Evolutionary conservation across 2,797 vertebrate species (phyloP).

Genomic region (Podarcis lilfordi): DNA sequence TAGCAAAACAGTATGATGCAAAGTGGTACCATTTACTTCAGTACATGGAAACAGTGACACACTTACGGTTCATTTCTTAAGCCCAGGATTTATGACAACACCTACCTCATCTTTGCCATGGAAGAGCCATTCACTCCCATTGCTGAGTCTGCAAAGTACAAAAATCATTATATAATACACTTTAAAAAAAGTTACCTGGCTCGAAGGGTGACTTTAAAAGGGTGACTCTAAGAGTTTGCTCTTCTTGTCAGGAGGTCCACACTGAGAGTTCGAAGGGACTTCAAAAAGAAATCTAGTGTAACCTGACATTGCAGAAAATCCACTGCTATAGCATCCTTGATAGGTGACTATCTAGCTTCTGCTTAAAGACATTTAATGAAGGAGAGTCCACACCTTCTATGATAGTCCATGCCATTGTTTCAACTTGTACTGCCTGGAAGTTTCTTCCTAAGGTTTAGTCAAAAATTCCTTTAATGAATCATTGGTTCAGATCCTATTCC

Average conservation of each 20-base stretch:
- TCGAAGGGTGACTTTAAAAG: too few species aligned
- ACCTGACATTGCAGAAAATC: background rate
- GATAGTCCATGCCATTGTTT: background rate
- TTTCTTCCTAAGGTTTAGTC: background rate
- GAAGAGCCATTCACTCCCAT: constrained; percentile 94
- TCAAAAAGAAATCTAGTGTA: background rate
- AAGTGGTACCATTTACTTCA: background rate
- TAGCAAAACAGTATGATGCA: background rate
- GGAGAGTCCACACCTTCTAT: background rate
- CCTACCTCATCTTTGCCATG: constrained; percentile 98
- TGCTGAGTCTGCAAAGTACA: constrained; percentile 83
- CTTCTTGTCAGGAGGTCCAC: background rate
- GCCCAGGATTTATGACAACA: background rate
- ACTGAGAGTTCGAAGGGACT: too few species aligned
- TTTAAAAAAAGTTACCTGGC: background rate
- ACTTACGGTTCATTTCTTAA: too few species aligned
- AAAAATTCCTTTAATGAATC: too few species aligned
- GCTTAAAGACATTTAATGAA: background rate
- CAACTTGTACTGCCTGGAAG: background rate
- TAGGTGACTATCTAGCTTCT: background rate
- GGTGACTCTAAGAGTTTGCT: background rate
- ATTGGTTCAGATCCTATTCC: too few species aligned
- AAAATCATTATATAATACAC: background rate
- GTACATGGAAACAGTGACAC: background rate
- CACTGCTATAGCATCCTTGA: background rate